These are phyloP conservation scores for Helicoverpa armigera DNA, from an alignment of 1,140 invertebrate genomes.

Conservation along the genomic window DNA sequence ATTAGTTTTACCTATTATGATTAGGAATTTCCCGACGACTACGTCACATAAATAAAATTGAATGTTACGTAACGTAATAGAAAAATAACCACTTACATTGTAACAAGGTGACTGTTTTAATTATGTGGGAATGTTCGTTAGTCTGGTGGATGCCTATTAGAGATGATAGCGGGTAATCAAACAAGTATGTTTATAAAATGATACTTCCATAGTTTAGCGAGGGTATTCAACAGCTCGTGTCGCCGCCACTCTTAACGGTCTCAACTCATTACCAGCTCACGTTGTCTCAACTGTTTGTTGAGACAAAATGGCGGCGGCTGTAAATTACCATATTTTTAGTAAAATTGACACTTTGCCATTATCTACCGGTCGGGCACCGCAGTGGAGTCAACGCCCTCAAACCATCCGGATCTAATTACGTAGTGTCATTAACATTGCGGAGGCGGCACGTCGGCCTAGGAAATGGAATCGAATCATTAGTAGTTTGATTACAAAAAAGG, in stretches of 20 bases:
- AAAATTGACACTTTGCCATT: slow-evolving; percentile 82
- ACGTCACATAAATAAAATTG: slow-evolving; percentile 20
- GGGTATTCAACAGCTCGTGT: slow-evolving; percentile 17
- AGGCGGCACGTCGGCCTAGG: slow-evolving; percentile 85
- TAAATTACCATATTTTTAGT: slow-evolving; percentile 83
- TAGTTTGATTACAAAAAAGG: slow-evolving; percentile 87
- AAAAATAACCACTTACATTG: slow-evolving; percentile 1
- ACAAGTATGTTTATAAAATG: slow-evolving; percentile 6
- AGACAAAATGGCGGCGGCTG: slow-evolving; percentile 63
- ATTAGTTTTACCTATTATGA: slow-evolving; percentile 34
- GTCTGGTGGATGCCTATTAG: neutral
- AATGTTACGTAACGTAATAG: slow-evolving; percentile 22
- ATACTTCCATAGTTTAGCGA: neutral
- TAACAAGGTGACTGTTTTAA: slow-evolving; percentile 12
- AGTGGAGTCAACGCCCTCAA: slow-evolving; percentile 78
- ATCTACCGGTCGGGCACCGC: slow-evolving; percentile 72
- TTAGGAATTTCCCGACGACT: slow-evolving; percentile 29
- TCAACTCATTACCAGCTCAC: slow-evolving; percentile 49
- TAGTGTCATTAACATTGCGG: slow-evolving; percentile 83
- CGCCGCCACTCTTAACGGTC: slow-evolving; percentile 47
- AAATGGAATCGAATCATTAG: slow-evolving; percentile 87
- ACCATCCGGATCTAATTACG: slow-evolving; percentile 86
- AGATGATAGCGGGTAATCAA: neutral
- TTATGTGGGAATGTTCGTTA: neutral
- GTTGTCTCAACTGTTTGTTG: slow-evolving; percentile 52